Conservation (phyloP, 2,113 vertebrate genomes). For the Clarias macrocephalus region DNA sequence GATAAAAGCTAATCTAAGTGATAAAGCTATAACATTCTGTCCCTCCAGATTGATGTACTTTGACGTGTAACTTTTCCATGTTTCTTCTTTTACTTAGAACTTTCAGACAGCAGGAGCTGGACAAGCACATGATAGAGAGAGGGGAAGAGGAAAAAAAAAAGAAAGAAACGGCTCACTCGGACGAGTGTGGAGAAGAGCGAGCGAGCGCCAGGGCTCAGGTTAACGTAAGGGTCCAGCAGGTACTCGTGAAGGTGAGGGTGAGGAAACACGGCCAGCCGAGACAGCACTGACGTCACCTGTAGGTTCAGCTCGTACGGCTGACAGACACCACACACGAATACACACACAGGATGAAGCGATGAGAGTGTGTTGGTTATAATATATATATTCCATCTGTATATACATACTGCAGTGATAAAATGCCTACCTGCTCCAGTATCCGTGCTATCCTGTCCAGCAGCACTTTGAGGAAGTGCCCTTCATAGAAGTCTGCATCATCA, state of each 20-base stretch:
- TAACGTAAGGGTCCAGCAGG: conserved; percentile 87
- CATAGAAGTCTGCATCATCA: conserved; percentile 72
- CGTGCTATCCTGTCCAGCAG: conserved; percentile 81
- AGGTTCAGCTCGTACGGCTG: conserved; percentile 91
- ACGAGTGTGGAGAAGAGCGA: conserved; percentile 89
- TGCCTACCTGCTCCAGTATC: conserved; percentile 86
- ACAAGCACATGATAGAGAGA: background rate
- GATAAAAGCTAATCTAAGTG: background rate
- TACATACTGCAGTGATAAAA: background rate
- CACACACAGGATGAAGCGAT: background rate
- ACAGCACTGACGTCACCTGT: conserved; percentile 87
- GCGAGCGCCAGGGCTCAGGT: conserved; percentile 77
- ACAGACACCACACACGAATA: conserved; percentile 12
- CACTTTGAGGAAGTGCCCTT: conserved; percentile 83
- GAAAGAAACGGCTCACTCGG: conserved; percentile 73
- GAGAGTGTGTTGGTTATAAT: background rate
- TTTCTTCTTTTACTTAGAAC: background rate
- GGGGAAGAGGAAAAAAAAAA: background rate
- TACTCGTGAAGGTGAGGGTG: conserved; percentile 89
- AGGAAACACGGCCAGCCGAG: conserved; percentile 79
- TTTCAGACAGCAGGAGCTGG: background rate
- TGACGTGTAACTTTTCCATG: background rate
- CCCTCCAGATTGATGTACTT: no score
- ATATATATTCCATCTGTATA: no score
- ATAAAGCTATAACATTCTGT: no score